Evolutionary conservation across 2,113 vertebrate species (phyloP).

Genomic region (Podocnemis expansa): DNA sequence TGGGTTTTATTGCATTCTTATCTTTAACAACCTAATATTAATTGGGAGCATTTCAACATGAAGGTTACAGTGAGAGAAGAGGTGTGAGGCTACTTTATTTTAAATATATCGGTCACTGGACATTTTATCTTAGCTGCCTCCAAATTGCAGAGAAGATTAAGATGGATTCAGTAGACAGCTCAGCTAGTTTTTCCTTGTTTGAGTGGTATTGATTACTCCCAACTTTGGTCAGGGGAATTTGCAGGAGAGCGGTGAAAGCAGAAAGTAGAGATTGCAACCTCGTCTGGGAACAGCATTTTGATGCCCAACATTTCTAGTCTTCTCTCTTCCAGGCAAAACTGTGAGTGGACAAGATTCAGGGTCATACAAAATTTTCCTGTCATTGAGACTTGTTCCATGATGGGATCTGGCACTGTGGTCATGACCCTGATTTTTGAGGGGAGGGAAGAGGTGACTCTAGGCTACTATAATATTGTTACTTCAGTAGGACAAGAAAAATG

Average conservation of each 20-base stretch:
- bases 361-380: not conserved
- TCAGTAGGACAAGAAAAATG: not conserved
- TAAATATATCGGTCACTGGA: not conserved
- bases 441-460: not conserved
- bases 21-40: not conserved
- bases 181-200: not conserved
- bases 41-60: not conserved
- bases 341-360: fast-evolving
- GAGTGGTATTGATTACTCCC: not conserved
- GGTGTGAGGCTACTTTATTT: not conserved
- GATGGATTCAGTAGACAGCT: not conserved
- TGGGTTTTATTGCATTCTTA: not conserved
- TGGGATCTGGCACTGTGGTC: not conserved
- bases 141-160: not conserved
- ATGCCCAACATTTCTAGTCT: fast-evolving
- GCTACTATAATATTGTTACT: not conserved
- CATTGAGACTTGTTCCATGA: not conserved
- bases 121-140: not conserved
- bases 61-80: not conserved
- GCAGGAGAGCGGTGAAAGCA: not conserved
- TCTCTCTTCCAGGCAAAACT: not conserved
- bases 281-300: not conserved
- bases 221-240: not conserved
- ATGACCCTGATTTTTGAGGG: not conserved
- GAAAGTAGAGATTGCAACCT: not conserved